These are phyloP conservation scores for Cylindroiulus punctatus DNA, from an alignment of 2,888 invertebrate genomes.

Conservation along the genomic window DNA sequence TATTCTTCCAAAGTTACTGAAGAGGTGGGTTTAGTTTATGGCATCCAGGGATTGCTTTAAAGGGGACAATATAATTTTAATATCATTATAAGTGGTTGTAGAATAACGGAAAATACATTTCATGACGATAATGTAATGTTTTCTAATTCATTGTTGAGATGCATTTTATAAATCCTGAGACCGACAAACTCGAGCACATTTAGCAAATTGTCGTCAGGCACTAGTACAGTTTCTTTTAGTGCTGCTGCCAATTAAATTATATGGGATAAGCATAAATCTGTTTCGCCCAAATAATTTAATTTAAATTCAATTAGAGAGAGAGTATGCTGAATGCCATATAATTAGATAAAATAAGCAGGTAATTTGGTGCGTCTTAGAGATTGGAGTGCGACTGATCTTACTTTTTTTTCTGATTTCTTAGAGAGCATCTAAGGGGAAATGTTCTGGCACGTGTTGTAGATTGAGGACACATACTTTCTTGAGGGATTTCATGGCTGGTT, in stretches of 20 bases:
- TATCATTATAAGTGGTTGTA: too few relatives aligned
- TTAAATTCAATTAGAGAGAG: neutral
- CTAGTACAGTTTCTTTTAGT: neutral
- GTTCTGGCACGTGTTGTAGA: too few relatives aligned
- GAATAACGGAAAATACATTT: too few relatives aligned
- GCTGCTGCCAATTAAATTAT: slow-evolving; percentile 10
- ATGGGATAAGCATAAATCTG: neutral
- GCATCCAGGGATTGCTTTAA: too few relatives aligned
- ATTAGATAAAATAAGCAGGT: neutral
- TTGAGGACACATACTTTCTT: neutral
- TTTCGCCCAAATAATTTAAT: neutral
- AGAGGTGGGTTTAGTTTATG: too few relatives aligned
- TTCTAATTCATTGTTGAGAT: neutral
- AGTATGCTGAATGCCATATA: neutral
- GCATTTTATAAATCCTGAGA: neutral
- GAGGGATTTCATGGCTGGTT: neutral
- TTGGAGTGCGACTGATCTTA: neutral
- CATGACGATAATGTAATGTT: neutral
- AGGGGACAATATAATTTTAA: too few relatives aligned
- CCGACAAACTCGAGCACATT: neutral
- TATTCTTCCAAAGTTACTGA: too few relatives aligned
- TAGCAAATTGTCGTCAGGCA: neutral
- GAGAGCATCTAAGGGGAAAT: neutral
- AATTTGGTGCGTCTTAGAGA: neutral
- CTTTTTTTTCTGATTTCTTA: neutral